Conservation (phyloP, 37 sponge, comb jelly and placozoan species). For the Sycon ciliatum region DNA sequence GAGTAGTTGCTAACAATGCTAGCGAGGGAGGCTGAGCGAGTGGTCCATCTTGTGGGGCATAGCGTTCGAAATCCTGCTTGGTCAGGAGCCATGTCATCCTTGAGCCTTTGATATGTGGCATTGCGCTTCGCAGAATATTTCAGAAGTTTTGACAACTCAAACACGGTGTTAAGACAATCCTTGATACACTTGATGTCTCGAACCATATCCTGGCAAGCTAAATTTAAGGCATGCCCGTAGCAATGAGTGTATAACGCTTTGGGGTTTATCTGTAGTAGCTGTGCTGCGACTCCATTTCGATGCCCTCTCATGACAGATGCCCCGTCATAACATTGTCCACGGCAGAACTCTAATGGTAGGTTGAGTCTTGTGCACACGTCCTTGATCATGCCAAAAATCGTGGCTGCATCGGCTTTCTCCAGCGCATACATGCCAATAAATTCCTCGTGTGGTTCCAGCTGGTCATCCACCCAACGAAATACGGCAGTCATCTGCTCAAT, state of each 20-base stretch:
- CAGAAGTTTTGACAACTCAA: slow-evolving; percentile 31
- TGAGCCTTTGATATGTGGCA: slow-evolving; percentile 24
- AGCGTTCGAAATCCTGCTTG: slow-evolving; percentile 11
- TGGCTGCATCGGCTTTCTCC: slow-evolving; percentile 35
- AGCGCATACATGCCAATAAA: slow-evolving; percentile 60
- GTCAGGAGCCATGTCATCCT: slow-evolving; percentile 30
- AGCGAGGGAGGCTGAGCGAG: neutral
- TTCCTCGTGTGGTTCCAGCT: slow-evolving; percentile 50
- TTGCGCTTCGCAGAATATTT: slow-evolving; percentile 38
- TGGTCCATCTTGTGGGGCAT: slow-evolving; percentile 10
- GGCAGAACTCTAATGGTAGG: slow-evolving; percentile 15
- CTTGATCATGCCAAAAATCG: slow-evolving; percentile 28
- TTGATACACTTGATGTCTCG: slow-evolving; percentile 20
- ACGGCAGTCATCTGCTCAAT: slow-evolving; percentile 40
- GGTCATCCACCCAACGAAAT: slow-evolving; percentile 39
- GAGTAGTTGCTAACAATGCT: slow-evolving; percentile 11
- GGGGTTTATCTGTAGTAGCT: slow-evolving; percentile 20
- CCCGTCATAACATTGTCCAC: slow-evolving; percentile 64
- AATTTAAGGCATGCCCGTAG: slow-evolving; percentile 32
- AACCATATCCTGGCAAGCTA: slow-evolving; percentile 32
- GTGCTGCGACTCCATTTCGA: slow-evolving; percentile 19
- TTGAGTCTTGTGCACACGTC: slow-evolving; percentile 24
- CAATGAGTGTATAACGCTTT: slow-evolving; percentile 36
- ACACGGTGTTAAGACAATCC: slow-evolving; percentile 25
- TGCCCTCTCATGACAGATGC: slow-evolving; percentile 32